phyloP scores from a whole-genome alignment of 2,888 invertebrate species.

The Tetrapedia diversipes region DNA sequence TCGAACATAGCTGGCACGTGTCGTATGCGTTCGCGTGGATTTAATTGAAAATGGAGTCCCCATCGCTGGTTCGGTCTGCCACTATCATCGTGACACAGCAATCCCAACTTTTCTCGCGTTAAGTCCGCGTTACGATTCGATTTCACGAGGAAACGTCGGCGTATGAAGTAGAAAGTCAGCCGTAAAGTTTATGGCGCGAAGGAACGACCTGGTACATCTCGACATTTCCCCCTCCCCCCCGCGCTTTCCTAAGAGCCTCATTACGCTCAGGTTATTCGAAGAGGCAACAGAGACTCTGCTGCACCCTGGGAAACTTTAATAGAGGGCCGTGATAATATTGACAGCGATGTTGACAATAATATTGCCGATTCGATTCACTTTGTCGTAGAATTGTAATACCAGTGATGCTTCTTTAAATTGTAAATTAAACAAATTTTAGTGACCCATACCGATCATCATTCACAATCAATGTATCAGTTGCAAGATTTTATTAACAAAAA shows the following conservation, averaged over 20 bases:
- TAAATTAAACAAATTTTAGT: too few relatives aligned
- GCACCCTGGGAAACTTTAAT: neutral
- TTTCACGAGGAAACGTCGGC: constrained; percentile 6
- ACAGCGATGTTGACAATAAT: too few relatives aligned
- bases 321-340: neutral
- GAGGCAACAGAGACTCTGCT: neutral
- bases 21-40: neutral
- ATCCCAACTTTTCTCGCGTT: neutral
- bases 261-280: neutral
- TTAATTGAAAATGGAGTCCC: neutral
- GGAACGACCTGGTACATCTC: constrained; percentile 23
- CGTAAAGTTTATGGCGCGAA: constrained; percentile 43
- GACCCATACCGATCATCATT: too few relatives aligned
- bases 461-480: too few relatives aligned
- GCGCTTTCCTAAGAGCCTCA: neutral
- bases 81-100: neutral
- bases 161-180: constrained; percentile 21
- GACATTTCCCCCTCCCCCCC: constrained; percentile 1
- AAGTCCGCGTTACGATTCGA: constrained; percentile 25
- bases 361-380: too few relatives aligned
- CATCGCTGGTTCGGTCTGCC: too few relatives aligned
- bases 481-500: too few relatives aligned
- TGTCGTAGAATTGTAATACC: too few relatives aligned
- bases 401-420: too few relatives aligned
- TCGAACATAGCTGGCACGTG: too few relatives aligned